These are phyloP conservation scores for Eupsittula cactorum DNA, from an alignment of 2,113 vertebrate genomes.

Conservation along the genomic window DNA sequence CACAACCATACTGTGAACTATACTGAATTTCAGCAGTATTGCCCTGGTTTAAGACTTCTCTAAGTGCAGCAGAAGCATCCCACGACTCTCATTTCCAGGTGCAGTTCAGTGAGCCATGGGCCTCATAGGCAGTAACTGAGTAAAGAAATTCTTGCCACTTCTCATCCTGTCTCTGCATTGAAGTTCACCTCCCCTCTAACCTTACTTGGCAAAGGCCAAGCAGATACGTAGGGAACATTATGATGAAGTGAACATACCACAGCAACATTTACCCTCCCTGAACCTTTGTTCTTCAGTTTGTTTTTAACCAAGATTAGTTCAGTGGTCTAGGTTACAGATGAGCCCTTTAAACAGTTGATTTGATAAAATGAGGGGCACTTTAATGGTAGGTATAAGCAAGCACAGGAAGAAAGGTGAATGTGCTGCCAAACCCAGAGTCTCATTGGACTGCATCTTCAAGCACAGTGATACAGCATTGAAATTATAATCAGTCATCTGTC, in stretches of 20 bases:
- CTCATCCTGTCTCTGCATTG: neutral
- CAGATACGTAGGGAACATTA: neutral
- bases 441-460: neutral
- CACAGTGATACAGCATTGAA: neutral
- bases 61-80: neutral
- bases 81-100: neutral
- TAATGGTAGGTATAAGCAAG: neutral
- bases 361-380: neutral
- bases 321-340: neutral
- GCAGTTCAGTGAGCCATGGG: accelerated
- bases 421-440: neutral
- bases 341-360: neutral
- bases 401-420: neutral
- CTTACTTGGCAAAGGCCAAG: neutral
- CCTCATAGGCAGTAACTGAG: neutral
- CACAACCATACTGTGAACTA: neutral
- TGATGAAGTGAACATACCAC: neutral
- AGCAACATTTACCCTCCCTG: neutral
- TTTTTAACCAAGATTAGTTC: neutral
- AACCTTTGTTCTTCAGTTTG: neutral
- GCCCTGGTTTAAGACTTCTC: neutral
- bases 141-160: neutral
- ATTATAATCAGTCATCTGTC: neutral
- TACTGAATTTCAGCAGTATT: neutral
- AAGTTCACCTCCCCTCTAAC: neutral